Evolutionary conservation across 2,888 invertebrate genomes (phyloP).

Genomic region (Fragum sueziense): DNA sequence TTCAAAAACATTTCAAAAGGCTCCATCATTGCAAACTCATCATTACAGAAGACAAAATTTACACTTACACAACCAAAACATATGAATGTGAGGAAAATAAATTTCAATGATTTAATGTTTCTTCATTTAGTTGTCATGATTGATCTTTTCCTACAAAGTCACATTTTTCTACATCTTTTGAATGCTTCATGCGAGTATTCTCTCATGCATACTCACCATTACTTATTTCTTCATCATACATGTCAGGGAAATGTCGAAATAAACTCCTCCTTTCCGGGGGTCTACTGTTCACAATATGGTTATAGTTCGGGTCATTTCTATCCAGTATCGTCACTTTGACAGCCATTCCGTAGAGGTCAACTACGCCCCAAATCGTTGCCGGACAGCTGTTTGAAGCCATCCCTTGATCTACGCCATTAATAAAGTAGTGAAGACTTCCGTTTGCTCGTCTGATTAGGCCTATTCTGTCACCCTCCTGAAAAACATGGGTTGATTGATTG

Average conservation of each 20-base stretch:
- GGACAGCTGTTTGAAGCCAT: constrained; percentile 93
- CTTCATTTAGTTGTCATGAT: too few species aligned
- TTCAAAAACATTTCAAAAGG: too few species aligned
- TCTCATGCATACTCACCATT: constrained; percentile 63
- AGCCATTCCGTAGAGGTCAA: constrained; percentile 91
- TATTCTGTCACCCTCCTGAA: constrained; percentile 93
- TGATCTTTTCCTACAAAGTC: too few species aligned
- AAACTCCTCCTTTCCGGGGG: constrained; percentile 63
- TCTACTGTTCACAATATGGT: constrained; percentile 62
- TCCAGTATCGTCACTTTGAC: constrained; percentile 81
- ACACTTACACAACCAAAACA: too few species aligned
- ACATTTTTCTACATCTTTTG: too few species aligned
- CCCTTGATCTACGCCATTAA: constrained; percentile 92
- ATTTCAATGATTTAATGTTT: too few species aligned
- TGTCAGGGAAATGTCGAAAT: constrained; percentile 71
- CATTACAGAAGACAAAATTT: too few species aligned
- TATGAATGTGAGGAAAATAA: too few species aligned
- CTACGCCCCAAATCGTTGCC: constrained; percentile 94
- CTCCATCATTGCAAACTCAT: too few species aligned
- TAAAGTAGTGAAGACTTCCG: constrained; percentile 94
- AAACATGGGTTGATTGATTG: neutral
- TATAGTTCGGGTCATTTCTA: constrained; percentile 71
- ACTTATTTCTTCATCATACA: constrained; percentile 69
- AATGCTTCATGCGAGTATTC: too few species aligned
- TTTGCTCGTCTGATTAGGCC: constrained; percentile 94